These are phyloP conservation scores for Panthera uncia DNA, from an alignment of 2,113 vertebrate genomes.

Conservation along the genomic window DNA sequence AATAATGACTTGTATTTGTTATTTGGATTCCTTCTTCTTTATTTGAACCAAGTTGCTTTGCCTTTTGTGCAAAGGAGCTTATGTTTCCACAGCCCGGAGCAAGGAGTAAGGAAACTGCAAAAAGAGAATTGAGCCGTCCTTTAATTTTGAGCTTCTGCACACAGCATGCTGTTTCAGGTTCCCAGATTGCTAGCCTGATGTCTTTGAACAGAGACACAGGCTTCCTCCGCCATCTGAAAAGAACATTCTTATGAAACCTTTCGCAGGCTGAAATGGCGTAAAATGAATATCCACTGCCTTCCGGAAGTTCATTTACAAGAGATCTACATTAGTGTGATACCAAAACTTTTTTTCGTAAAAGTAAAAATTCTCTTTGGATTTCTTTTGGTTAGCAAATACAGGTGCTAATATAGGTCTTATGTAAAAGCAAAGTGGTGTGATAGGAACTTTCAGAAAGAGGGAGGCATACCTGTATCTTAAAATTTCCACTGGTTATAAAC, in stretches of 20 bases:
- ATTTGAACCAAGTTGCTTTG: neutral
- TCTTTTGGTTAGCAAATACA: neutral
- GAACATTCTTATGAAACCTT: neutral
- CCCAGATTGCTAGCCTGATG: neutral
- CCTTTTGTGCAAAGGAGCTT: neutral
- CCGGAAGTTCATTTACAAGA: neutral
- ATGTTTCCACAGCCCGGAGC: neutral
- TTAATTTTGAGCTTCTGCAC: neutral
- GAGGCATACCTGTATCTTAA: neutral
- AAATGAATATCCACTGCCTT: neutral
- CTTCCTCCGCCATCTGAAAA: neutral
- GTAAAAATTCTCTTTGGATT: neutral
- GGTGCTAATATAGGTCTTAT: neutral
- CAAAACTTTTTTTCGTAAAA: neutral
- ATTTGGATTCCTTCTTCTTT: constrained; percentile 10
- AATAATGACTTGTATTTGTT: neutral
- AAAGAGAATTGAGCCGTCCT: neutral
- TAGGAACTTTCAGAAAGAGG: neutral
- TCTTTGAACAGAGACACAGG: neutral
- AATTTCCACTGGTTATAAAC: neutral
- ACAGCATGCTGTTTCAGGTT: neutral
- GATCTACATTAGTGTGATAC: neutral
- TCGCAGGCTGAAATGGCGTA: neutral
- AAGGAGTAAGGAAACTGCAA: neutral
- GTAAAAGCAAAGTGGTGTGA: neutral